Percentiles rank a stretch among this genome's conserved stretches.
Conservation (phyloP, 2,113 vertebrate genomes). For the Perccottus glenii region DNA sequence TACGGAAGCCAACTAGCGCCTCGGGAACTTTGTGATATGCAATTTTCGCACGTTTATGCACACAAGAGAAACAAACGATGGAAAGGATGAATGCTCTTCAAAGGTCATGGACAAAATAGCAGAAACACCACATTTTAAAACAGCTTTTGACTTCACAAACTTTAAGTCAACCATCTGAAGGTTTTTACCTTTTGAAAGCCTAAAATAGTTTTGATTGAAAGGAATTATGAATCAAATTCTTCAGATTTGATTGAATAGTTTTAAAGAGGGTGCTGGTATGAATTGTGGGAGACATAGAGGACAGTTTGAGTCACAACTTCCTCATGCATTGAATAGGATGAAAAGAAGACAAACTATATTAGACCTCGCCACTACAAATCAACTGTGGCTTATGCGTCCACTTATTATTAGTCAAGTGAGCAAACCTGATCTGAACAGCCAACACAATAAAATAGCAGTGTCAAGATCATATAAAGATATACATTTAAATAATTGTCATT, state of each 20-base stretch:
- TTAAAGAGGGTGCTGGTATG: neutral
- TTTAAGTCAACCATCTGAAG: constrained; percentile 1
- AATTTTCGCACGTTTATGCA: constrained; percentile 34
- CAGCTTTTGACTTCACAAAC: constrained; percentile 11
- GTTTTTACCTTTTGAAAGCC: neutral
- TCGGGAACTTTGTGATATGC: constrained; percentile 19
- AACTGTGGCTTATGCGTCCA: no score
- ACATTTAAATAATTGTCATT: no score
- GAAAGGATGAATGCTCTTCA: constrained; percentile 22
- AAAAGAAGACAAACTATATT: no score
- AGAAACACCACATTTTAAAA: constrained; percentile 28
- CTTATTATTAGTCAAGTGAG: neutral
- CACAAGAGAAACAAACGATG: constrained; percentile 23
- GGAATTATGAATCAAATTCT: constrained; percentile 13
- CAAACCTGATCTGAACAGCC: neutral
- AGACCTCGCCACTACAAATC: no score
- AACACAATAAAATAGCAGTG: neutral
- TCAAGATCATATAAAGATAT: no score
- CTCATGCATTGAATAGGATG: neutral
- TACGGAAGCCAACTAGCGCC: constrained; percentile 18
- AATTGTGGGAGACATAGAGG: neutral
- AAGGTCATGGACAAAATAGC: constrained; percentile 34
- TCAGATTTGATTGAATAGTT: constrained; percentile 6
- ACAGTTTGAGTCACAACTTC: constrained; percentile 1
- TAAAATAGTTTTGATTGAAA: neutral